Base-by-base conservation (phyloP, 2,888 invertebrate species). In the Polymixis flavicincta region DNA sequence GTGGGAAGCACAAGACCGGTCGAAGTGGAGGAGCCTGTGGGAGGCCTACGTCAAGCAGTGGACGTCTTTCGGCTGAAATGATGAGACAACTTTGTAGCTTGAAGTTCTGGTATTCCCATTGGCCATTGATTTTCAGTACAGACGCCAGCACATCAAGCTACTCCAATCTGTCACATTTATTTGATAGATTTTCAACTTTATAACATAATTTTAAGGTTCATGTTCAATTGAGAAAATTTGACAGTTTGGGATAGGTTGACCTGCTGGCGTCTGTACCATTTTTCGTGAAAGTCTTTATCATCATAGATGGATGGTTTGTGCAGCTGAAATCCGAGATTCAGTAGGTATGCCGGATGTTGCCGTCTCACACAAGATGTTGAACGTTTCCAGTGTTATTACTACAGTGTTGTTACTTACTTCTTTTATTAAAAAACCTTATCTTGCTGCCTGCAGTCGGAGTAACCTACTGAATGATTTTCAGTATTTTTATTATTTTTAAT, bases 351-450 rank as follows among this genome's bases (percentile, higher is more conserved):
- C 82, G 78, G 83, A 79, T 82, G 78, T 69, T 81, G 66, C 45
- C 55, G 42, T 32, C 57, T 28, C 50, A 57, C 6, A 37, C 45
- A 55, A 25, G 17, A 48, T 81, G 78, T 78, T 81, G 64, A 74
- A 32, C 50, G 42, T 80, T 54, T 45, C 61, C 42, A 19, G 7
- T 63, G 63, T 69, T 81, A 70, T 28, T 61, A 76, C 64, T n/a
- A n/a, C n/a, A n/a, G n/a, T n/a, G n/a, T n/a, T 76, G 68, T 68
- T 45, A 76, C 37, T 25, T 11, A 50, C 50, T 42, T n/a, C 77
- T 79, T 82, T 79, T 82, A 68, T 50, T 50, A 54, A 68, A 76
- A 76, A 82, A 77, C 79, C 79, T 76, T 79, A 79, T 79, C 79
- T 54, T 4, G n/a, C 48, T 59, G 59, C n/a, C 17, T 37, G 11